Base-by-base conservation (phyloP, 2,797 vertebrate species). In the Amniataba percoides region DNA sequence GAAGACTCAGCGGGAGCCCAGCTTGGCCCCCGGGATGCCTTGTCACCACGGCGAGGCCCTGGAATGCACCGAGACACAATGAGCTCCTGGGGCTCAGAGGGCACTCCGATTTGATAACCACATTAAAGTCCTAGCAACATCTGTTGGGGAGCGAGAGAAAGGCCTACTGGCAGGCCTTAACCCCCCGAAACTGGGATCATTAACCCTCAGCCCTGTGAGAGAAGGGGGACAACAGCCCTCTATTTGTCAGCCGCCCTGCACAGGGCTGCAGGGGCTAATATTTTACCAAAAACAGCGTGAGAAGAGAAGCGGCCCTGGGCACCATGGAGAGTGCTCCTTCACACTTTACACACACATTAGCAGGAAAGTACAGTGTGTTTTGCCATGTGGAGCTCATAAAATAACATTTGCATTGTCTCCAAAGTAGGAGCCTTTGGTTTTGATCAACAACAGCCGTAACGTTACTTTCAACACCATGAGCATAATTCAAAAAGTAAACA, bases 111-210 rank as follows among this genome's bases (percentile, higher is more conserved):
- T 97, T 97, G 97, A 98, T 98, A 98, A 97, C 96, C 96, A 96
- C 97, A 97, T 98, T 98, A 98, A 97, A 97, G 95, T 96, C 93
- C 96, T 93, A 95, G 96, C 96, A 98, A 98, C 97, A 99, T 99
- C 97, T 99, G 97, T 97, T 98, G 94, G 90, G 92, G 92, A 86
- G 95, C 95, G 90, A 94, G 95, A 97, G 96, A 97, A 97, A 97
- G 96, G 94, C 92, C 96, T 95, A 97, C 96, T 95, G 95, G 91
- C 92, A 95, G 95, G 96, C 96, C 96, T 97, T 97, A 97, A 97
- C 96, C 96, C 97, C 93, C 96, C 95, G 90, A 96, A 96, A 97
- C 94, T 95, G 95, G 96, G 96, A 97, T 98, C 97, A 97, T 99
- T 98, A 97, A 97, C 96, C 96, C 96, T 93, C 79, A 92, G 94